These are phyloP conservation scores for Ciconia stormi DNA, from an alignment of 2,113 vertebrate species.

Conservation along the genomic window DNA sequence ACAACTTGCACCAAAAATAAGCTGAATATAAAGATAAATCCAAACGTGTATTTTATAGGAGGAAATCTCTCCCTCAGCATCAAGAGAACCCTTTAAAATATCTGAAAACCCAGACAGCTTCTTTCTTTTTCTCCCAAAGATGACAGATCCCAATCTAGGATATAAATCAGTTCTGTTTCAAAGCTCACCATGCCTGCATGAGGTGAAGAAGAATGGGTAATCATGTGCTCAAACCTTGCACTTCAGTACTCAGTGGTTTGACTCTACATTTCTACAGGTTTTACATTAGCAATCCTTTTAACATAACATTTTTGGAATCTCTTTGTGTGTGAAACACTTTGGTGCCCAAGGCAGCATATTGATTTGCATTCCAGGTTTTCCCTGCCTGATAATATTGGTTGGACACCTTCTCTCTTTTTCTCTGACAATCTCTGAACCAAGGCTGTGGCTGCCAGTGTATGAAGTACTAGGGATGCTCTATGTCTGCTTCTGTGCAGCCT, in stretches of 20 bases:
- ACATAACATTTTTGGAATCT: background rate
- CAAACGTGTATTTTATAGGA: background rate
- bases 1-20: background rate
- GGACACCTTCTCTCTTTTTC: background rate
- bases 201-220: background rate
- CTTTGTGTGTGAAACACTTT: background rate
- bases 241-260: background rate
- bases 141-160: background rate
- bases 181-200: background rate
- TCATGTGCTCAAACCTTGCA: background rate
- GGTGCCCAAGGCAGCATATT: background rate
- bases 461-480: background rate
- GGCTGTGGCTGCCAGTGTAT: background rate
- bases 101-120: background rate
- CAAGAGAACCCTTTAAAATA: background rate
- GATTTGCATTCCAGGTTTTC: background rate
- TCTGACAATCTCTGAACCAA: background rate
- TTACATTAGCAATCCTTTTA: background rate
- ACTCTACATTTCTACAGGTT: background rate
- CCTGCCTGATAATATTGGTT: background rate
- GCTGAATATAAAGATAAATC: background rate
- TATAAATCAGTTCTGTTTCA: background rate
- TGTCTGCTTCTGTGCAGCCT: background rate
- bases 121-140: background rate
- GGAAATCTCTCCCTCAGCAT: background rate